Percentiles rank a stretch among this genome's conserved stretches.
These are phyloP conservation scores for Acronicta alni DNA, from an alignment of 2,888 invertebrate genomes.

Conservation along the genomic window DNA sequence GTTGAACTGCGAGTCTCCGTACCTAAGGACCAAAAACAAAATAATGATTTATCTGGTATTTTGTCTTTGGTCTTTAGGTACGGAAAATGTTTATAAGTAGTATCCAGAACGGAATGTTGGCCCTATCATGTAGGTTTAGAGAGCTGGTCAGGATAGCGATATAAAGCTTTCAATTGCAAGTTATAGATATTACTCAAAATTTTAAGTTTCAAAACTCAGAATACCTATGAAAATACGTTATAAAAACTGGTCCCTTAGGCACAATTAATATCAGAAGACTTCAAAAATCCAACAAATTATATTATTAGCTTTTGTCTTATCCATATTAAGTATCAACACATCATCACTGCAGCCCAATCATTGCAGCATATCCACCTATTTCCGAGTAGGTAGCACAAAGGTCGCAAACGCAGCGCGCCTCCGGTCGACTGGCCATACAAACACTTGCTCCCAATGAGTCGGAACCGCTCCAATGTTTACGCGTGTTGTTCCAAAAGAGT, in stretches of 20 bases:
- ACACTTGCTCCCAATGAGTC: constrained; percentile 51
- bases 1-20: constrained; percentile 11
- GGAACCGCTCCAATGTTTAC: constrained; percentile 51
- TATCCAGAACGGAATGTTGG: not conserved
- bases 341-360: constrained; percentile 11
- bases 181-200: too few relatives aligned
- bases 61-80: constrained; percentile 21
- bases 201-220: too few relatives aligned
- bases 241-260: too few relatives aligned
- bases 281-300: too few relatives aligned
- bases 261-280: too few relatives aligned
- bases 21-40: too few relatives aligned
- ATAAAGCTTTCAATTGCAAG: too few relatives aligned
- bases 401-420: constrained; percentile 24
- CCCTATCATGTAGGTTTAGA: too few relatives aligned
- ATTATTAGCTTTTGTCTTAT: too few relatives aligned
- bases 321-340: not conserved
- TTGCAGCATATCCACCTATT: constrained; percentile 22
- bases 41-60: too few relatives aligned
- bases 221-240: too few relatives aligned
- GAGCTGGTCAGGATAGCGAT: too few relatives aligned
- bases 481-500: constrained; percentile 53
- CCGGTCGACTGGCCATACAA: constrained; percentile 39
- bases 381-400: constrained; percentile 29
- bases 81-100: not conserved